Evolutionary conservation across 2,797 vertebrate species (phyloP).

Genomic region (Scarus forsteni): DNA sequence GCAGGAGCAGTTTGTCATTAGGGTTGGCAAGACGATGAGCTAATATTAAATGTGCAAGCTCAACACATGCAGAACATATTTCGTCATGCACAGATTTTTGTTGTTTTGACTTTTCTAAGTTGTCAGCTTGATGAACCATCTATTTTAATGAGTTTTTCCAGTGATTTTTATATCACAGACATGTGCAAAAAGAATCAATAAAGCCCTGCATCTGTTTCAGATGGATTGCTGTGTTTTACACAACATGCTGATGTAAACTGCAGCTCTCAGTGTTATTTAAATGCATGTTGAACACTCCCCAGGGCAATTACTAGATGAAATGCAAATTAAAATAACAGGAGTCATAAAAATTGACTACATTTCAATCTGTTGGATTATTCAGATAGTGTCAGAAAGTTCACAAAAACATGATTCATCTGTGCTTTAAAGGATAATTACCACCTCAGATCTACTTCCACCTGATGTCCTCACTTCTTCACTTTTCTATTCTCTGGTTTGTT

Average conservation of each 20-base stretch:
- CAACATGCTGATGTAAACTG: not conserved
- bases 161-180: constrained; percentile 17
- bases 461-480: constrained; percentile 5
- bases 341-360: not conserved
- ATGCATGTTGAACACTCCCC: not conserved
- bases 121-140: not conserved
- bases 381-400: not conserved
- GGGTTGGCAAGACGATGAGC: not conserved
- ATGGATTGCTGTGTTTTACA: constrained; percentile 19
- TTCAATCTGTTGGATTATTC: not conserved
- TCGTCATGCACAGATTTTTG: not conserved
- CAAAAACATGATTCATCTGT: constrained; percentile 4
- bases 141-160: constrained; percentile 3
- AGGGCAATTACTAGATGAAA: constrained; percentile 1
- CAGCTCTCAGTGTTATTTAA: constrained; percentile 11
- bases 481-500: not conserved
- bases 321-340: not conserved
- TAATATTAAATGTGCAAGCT: constrained; percentile 6
- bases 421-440: not conserved
- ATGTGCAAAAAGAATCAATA: constrained; percentile 24
- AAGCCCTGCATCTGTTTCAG: constrained; percentile 12
- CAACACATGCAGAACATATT: constrained; percentile 13
- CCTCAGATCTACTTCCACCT: constrained; percentile 13
- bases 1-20: constrained; percentile 20
- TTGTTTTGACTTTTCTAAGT: not conserved